phyloP scores from a whole-genome alignment of 2,113 vertebrate genomes.

The Dasypus novemcinctus region DNA sequence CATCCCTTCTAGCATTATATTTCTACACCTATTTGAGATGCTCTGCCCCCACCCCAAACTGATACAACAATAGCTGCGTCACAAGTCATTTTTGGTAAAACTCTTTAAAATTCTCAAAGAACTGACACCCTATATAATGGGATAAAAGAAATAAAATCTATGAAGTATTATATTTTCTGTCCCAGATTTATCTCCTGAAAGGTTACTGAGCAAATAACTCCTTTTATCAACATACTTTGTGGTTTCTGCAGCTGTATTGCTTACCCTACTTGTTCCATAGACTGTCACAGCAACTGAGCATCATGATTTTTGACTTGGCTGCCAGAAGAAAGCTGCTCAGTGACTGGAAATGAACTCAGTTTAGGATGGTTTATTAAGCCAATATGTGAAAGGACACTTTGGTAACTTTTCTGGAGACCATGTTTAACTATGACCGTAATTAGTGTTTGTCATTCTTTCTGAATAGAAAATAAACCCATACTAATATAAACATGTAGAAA shows the following conservation, averaged over 20 bases:
- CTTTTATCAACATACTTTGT: neutral
- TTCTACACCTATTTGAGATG: neutral
- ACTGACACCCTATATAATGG: neutral
- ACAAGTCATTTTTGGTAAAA: neutral
- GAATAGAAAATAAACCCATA: neutral
- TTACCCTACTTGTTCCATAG: neutral
- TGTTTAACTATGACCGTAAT: neutral
- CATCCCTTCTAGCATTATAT: neutral
- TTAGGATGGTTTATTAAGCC: neutral
- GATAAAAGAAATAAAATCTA: constrained; percentile 6
- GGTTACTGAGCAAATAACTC: neutral
- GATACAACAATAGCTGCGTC: neutral
- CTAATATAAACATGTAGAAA: neutral
- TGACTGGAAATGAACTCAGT: neutral
- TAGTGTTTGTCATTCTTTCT: neutral
- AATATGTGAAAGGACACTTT: neutral
- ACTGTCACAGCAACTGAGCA: neutral
- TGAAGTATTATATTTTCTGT: neutral
- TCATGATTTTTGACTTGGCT: neutral
- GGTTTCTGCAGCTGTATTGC: neutral
- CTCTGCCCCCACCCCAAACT: neutral
- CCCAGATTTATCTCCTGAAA: constrained; percentile 39
- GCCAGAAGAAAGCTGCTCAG: neutral
- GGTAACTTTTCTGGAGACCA: neutral
- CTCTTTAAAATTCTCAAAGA: neutral